Conservation (phyloP, 2,888 invertebrate genomes). For the Platycheirus albimanus region DNA sequence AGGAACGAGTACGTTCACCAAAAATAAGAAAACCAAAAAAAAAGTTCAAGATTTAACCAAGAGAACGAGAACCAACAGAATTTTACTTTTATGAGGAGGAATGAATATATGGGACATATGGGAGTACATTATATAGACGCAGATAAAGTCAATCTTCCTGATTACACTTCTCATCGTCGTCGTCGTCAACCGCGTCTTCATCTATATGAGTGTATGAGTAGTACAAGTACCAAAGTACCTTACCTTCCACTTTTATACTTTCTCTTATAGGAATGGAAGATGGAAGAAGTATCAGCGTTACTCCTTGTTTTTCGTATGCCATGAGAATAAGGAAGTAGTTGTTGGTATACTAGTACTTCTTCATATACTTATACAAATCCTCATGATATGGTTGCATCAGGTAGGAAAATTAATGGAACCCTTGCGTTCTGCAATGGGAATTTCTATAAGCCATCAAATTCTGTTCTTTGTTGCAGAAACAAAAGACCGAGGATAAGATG, state of each 20-base stretch:
- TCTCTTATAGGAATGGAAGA: slow-evolving; percentile 9
- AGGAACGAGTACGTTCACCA: not conserved
- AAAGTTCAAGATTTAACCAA: slow-evolving; percentile 44
- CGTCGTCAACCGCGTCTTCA: slow-evolving; percentile 66
- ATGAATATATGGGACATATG: slow-evolving; percentile 34
- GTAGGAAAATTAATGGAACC: slow-evolving; percentile 62
- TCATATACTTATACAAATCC: slow-evolving; percentile 43
- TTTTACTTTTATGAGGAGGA: slow-evolving; percentile 49
- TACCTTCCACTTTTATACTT: slow-evolving; percentile 31
- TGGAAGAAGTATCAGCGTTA: slow-evolving; percentile 26
- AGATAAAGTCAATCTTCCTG: slow-evolving; percentile 66
- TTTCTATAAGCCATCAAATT: slow-evolving; percentile 60
- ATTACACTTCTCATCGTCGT: slow-evolving; percentile 60
- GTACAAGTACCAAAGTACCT: too few relatives aligned
- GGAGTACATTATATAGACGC: slow-evolving; percentile 39
- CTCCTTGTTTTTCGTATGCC: slow-evolving; percentile 34
- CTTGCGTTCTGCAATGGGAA: slow-evolving; percentile 40
- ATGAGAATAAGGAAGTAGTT: slow-evolving; percentile 55
- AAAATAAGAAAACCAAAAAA: too few relatives aligned
- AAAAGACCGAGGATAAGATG: slow-evolving; percentile 31
- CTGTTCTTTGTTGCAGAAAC: slow-evolving; percentile 52
- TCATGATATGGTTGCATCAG: slow-evolving; percentile 52
- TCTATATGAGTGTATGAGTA: too few relatives aligned
- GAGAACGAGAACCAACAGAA: slow-evolving; percentile 24
- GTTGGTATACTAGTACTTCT: slow-evolving; percentile 30